A percentile compares a stretch with the other conserved stretches of the same genome.
Conservation (phyloP, 1,140 invertebrate genomes). For the Caenorhabditis brenneri region DNA sequence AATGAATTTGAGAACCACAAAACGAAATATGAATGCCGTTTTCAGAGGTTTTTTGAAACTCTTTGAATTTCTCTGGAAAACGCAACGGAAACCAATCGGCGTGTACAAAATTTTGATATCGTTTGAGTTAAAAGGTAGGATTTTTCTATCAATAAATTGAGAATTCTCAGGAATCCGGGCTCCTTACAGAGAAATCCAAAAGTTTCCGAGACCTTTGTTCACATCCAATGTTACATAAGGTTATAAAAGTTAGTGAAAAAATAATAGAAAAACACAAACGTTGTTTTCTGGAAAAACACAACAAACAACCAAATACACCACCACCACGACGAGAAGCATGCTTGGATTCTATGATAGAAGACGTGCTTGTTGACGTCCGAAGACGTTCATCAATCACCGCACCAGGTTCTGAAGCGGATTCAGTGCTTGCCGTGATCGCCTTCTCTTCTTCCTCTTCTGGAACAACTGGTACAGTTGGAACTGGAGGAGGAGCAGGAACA, state of each 20-base stretch:
- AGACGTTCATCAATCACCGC: slow-evolving; percentile 9
- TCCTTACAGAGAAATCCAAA: too few relatives aligned
- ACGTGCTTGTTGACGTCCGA: background rate
- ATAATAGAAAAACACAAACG: slow-evolving; percentile 23
- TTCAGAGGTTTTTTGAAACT: too few relatives aligned
- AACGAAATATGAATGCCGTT: too few relatives aligned
- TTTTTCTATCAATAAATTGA: too few relatives aligned
- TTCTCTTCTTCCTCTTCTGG: slow-evolving; percentile 28
- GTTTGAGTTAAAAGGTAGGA: too few relatives aligned
- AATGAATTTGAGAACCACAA: too few relatives aligned
- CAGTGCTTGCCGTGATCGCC: slow-evolving; percentile 22
- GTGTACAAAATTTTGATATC: too few relatives aligned
- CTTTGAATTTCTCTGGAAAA: too few relatives aligned
- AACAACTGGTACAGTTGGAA: slow-evolving; percentile 12
- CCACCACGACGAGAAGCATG: slow-evolving; percentile 20
- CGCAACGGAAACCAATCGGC: too few relatives aligned
- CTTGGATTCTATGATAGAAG: background rate
- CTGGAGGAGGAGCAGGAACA: background rate
- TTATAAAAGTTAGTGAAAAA: background rate
- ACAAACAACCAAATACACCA: slow-evolving; percentile 32
- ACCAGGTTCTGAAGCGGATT: slow-evolving; percentile 33
- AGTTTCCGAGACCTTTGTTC: too few relatives aligned
- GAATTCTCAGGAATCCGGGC: too few relatives aligned
- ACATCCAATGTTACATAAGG: background rate
- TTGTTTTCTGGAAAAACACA: slow-evolving; percentile 33